Base-by-base conservation (phyloP, 2,113 vertebrate genomes). In the Catharus minimus region DNA sequence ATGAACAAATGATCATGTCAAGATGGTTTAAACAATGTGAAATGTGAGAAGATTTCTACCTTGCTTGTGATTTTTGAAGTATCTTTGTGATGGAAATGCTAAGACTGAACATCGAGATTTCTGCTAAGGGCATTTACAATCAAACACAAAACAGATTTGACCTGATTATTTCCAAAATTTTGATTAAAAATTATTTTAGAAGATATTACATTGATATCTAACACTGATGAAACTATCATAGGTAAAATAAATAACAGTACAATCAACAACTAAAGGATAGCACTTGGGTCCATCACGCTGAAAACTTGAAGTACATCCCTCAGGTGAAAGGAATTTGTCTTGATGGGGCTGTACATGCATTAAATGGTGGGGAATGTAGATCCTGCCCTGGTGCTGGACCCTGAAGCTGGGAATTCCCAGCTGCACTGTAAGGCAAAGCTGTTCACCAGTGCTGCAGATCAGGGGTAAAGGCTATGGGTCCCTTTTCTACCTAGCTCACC, bases 1-100 rank as follows among this genome's bases (percentile, higher is more conserved):
- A 92, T 67, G 64, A 95, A 92, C 60, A 89, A 95, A 94, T 71
- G 78, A 79, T 85, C 71, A 49, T 24, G 84, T 93, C 92, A 92
- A 47, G 71, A 94, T 79, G 67, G 58, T 76, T 95, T 93, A 90
- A 89, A 92, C 52, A 69, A 94, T 89, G 77, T 2, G 49, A 94
- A 92, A 93, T 32, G 78, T 27, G 62, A 95, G 82, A 74, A 71
- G 47, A 56, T 62, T 58, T 88, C 90, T 85, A 90, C 84, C 78
- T 92, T 84, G 53, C 32, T 78, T 80, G 62, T 73, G 60, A 79
- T 80, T 86, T 73, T 69, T 93, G 52, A 94, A 82, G 43, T 38
- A 78, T 46, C 36, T 77, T 80, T 95, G 43, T 33, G 55, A 94
- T 49, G 50, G 67, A 92, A 92, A 88, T 57, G 77, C n/a, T 56